These are phyloP conservation scores for Cossypha dichroa DNA, from an alignment of 2,797 vertebrate genomes.

Conservation along the genomic window DNA sequence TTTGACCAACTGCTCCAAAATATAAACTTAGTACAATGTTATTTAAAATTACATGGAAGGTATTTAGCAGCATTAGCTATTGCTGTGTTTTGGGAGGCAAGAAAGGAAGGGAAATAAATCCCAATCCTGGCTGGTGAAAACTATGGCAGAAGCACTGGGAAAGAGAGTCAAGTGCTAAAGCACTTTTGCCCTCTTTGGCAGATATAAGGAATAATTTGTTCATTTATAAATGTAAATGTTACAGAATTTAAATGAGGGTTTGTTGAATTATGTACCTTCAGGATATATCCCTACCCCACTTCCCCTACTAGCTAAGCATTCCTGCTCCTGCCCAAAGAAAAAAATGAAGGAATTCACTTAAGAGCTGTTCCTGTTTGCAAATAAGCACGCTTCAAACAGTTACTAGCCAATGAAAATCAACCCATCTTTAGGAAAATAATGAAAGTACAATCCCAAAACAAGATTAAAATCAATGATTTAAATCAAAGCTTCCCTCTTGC, in stretches of 20 bases:
- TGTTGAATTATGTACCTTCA: background rate
- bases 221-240: background rate
- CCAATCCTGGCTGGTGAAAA: background rate
- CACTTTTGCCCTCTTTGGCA: background rate
- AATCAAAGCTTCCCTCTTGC: constrained; percentile 60
- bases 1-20: background rate
- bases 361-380: background rate
- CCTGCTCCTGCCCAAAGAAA: background rate
- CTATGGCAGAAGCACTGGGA: background rate
- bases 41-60: background rate
- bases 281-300: background rate
- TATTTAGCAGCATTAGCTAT: background rate
- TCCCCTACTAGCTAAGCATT: background rate
- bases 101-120: background rate
- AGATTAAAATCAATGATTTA: constrained; percentile 67
- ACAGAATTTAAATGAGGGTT: background rate
- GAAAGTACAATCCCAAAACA: constrained; percentile 53
- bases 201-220: background rate
- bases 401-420: constrained; percentile 39
- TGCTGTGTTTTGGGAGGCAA: background rate
- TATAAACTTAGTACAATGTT: background rate
- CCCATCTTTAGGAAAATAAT: constrained; percentile 35
- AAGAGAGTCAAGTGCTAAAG: background rate
- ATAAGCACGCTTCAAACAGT: background rate
- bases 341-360: constrained; percentile 2